Percentiles rank a stretch among this genome's conserved stretches.
These are phyloP conservation scores for Psittacula cyanocephala DNA, from an alignment of 2,113 vertebrate genomes.

Conservation along the genomic window DNA sequence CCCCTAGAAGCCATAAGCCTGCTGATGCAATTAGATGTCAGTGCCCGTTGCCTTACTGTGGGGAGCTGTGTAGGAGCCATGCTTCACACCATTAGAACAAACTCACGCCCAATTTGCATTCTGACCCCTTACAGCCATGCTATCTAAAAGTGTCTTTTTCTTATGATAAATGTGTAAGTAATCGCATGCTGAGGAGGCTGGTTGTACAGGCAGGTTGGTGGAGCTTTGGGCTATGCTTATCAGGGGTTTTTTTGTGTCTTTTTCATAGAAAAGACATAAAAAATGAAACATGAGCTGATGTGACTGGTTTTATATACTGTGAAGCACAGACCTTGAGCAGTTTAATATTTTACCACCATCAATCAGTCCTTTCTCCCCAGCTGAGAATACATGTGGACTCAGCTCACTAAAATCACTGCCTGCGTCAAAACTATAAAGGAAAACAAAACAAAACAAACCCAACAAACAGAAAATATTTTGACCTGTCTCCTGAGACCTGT, in stretches of 20 bases:
- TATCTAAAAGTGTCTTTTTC: neutral
- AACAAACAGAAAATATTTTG: neutral
- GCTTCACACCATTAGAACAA: neutral
- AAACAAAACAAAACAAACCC: neutral
- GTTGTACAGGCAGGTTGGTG: neutral
- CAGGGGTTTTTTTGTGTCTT: neutral
- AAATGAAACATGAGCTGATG: slow-evolving; percentile 64
- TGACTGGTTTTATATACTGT: slow-evolving; percentile 56
- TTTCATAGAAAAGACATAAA: slow-evolving; percentile 48
- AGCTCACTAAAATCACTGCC: neutral
- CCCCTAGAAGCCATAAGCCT: neutral
- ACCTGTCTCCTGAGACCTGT: neutral
- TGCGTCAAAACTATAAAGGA: neutral
- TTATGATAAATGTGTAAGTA: neutral
- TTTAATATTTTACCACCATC: slow-evolving; percentile 58
- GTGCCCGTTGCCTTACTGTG: neutral
- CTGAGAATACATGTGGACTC: slow-evolving; percentile 39
- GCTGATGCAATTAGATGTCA: neutral
- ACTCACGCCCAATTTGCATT: slow-evolving; percentile 13
- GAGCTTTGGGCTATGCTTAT: neutral
- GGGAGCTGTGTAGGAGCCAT: neutral
- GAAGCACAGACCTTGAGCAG: slow-evolving; percentile 32
- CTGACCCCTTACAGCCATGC: neutral
- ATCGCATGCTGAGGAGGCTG: neutral
- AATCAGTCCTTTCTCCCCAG: slow-evolving; percentile 49